Conservation (phyloP, 2,113 vertebrate genomes). For the Setophaga kirtlandii region DNA sequence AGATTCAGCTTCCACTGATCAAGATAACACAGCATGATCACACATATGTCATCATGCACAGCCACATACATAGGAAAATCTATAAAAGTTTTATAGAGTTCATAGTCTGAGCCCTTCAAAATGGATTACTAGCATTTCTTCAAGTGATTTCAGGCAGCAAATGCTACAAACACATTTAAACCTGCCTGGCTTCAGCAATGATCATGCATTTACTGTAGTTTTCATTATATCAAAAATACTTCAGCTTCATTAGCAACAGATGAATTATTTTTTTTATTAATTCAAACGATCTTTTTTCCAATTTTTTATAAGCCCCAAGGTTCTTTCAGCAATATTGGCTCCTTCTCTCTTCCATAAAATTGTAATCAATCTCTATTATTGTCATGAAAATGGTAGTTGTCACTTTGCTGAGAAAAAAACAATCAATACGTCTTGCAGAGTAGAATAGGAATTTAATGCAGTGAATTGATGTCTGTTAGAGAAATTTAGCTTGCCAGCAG, state of each 20-base stretch:
- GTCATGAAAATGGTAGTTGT: conserved; percentile 82
- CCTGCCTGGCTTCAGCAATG: background rate
- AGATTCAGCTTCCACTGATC: background rate
- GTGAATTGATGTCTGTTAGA: conserved; percentile 75
- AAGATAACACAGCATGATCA: background rate
- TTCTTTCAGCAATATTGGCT: conserved; percentile 63
- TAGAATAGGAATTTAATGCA: conserved; percentile 78
- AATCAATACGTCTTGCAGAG: conserved; percentile 80
- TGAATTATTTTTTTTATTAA: conserved; percentile 74
- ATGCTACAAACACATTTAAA: conserved; percentile 1
- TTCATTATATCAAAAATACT: conserved; percentile 32
- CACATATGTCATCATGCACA: background rate
- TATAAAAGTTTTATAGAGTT: background rate
- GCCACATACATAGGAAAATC: background rate
- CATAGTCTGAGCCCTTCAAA: background rate
- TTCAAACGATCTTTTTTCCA: conserved; percentile 63
- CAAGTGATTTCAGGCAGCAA: conserved; percentile 26
- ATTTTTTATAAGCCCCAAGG: conserved; percentile 61
- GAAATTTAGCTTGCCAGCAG: conserved; percentile 77
- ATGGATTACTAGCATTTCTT: conserved; percentile 3
- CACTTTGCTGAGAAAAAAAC: conserved; percentile 74
- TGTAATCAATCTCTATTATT: conserved; percentile 82
- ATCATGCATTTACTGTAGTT: conserved; percentile 6
- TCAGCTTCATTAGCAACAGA: conserved; percentile 58
- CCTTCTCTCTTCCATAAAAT: conserved; percentile 70